These are phyloP conservation scores for Phrynocephalus versicolor DNA, from an alignment of 2,113 vertebrate species.

Conservation along the genomic window DNA sequence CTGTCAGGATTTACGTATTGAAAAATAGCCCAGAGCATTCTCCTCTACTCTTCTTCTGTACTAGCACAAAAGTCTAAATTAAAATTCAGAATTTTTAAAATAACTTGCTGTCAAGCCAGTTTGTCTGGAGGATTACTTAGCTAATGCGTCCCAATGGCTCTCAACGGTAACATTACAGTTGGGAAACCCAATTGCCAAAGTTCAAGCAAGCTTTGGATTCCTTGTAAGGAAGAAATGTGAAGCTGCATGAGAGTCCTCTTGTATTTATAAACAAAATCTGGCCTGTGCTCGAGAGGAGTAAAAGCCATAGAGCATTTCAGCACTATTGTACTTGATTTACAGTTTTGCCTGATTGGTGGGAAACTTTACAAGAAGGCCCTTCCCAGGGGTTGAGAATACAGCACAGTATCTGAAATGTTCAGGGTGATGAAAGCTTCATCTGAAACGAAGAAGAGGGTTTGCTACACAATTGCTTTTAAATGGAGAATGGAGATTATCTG, in stretches of 20 bases:
- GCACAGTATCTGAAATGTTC: neutral
- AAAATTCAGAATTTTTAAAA: neutral
- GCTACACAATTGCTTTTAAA: neutral
- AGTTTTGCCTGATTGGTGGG: neutral
- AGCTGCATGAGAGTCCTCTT: constrained; percentile 26
- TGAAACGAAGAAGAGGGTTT: neutral
- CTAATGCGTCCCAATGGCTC: neutral
- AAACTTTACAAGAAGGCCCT: neutral
- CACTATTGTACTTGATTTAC: neutral
- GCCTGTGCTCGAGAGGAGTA: constrained; percentile 36
- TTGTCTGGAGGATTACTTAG: constrained; percentile 9
- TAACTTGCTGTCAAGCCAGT: constrained; percentile 26
- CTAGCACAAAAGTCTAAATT: constrained; percentile 7
- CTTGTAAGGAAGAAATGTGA: constrained; percentile 53
- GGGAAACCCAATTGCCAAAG: neutral
- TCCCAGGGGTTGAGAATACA: neutral
- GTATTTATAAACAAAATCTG: constrained; percentile 26
- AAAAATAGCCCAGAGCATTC: neutral
- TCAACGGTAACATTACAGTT: neutral
- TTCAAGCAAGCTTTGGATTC: constrained; percentile 26
- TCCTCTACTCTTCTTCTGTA: neutral
- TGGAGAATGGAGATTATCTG: neutral
- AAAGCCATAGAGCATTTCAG: constrained; percentile 15
- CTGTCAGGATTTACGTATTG: neutral
- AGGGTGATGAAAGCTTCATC: neutral